Evolutionary conservation across 2,888 invertebrate genomes (phyloP).

Genomic region (Flabesymbios commensalis): DNA sequence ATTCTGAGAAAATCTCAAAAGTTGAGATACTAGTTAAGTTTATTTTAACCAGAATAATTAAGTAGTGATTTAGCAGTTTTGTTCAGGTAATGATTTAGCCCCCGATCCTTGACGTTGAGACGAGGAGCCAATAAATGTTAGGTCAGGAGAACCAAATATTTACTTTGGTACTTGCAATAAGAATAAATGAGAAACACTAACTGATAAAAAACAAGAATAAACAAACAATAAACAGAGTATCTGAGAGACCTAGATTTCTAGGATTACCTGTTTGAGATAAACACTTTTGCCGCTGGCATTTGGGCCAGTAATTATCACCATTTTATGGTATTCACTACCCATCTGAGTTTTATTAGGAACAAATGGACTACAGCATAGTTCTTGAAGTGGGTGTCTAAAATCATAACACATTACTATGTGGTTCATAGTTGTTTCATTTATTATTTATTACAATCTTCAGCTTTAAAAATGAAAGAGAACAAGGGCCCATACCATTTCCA

Average conservation of each 20-base stretch:
- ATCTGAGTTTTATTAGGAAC: conserved; percentile 76
- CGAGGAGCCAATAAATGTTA: too few species aligned
- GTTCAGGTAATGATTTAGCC: too few species aligned
- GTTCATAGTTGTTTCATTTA: background rate
- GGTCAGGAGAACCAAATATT: too few species aligned
- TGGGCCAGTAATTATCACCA: conserved; percentile 82
- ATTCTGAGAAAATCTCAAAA: too few species aligned
- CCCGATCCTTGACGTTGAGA: too few species aligned
- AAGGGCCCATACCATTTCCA: background rate
- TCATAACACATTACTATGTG: background rate
- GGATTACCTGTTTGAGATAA: conserved; percentile 80
- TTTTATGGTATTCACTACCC: conserved; percentile 63
- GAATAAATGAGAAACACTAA: too few species aligned
- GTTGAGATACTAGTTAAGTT: too few species aligned
- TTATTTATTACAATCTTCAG: background rate
- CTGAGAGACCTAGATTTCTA: background rate
- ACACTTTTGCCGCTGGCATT: conserved; percentile 92
- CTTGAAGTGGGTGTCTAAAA: conserved; percentile 75
- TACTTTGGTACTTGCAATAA: too few species aligned
- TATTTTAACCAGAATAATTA: too few species aligned
- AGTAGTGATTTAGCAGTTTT: too few species aligned
- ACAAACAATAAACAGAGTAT: background rate
- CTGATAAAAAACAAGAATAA: background rate
- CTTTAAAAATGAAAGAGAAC: background rate
- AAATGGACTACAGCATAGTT: conserved; percentile 70